These are phyloP conservation scores for Sinopyrophorus schimmeli DNA, from an alignment of 2,888 invertebrate species.

Conservation along the genomic window DNA sequence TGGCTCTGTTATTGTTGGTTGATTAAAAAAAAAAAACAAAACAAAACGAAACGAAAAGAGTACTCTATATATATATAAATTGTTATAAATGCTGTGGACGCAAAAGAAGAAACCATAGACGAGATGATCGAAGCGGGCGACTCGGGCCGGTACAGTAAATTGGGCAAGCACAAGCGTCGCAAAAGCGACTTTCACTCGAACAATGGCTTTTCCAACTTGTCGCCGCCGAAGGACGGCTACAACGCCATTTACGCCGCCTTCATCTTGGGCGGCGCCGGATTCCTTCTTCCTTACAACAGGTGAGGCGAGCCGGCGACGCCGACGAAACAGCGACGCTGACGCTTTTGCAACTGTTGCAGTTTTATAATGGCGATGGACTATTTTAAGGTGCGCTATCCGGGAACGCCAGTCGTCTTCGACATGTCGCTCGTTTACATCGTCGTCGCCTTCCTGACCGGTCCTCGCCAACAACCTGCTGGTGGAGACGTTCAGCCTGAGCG, in stretches of 20 bases:
- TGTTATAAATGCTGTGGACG: no score
- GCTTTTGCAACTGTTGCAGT: constrained; percentile 59
- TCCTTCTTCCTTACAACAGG: constrained; percentile 92
- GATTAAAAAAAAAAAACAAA: not conserved
- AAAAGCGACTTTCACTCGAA: constrained; percentile 47
- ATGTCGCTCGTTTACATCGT: constrained; percentile 91
- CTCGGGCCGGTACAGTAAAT: constrained; percentile 49
- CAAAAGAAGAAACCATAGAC: not conserved
- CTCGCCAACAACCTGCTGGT: constrained; percentile 82
- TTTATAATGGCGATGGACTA: constrained; percentile 94
- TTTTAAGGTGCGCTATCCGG: constrained; percentile 83
- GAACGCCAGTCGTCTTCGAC: constrained; percentile 85
- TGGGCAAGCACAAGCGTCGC: constrained; percentile 45
- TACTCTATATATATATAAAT: no score
- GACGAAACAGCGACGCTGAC: not conserved
- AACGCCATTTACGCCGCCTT: constrained; percentile 75
- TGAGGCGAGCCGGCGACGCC: constrained; percentile 47
- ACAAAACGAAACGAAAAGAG: not conserved
- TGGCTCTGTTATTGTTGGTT: not conserved
- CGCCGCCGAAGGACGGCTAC: constrained; percentile 71
- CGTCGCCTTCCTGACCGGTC: constrained; percentile 87
- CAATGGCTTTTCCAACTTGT: constrained; percentile 62
- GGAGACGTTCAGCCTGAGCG: constrained; percentile 78
- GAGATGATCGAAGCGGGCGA: constrained; percentile 46
- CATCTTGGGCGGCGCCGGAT: constrained; percentile 85